A percentile compares a stretch with the other conserved stretches of the same genome.
Conservation (phyloP, 2,797 vertebrate species). For the Morus bassanus region DNA sequence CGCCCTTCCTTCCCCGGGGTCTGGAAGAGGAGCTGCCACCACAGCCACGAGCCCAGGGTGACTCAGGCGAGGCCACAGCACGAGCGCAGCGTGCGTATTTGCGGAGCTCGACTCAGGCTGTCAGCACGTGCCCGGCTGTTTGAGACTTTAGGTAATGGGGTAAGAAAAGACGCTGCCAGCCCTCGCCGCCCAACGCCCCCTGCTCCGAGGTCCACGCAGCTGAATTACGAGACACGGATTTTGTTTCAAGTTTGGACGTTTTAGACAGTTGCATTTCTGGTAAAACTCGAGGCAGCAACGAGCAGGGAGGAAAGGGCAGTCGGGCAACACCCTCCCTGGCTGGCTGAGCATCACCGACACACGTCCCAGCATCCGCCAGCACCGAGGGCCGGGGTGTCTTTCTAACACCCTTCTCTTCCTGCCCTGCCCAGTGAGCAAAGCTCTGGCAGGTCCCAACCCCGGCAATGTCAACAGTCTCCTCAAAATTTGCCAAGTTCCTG, state of each 20-base stretch:
- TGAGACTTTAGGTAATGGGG: background rate
- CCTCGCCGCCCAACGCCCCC: background rate
- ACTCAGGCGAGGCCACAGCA: background rate
- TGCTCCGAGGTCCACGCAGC: accelerated
- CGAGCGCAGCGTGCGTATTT: background rate
- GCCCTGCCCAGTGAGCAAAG: background rate
- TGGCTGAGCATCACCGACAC: background rate
- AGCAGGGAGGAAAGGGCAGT: background rate
- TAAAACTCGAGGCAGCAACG: background rate
- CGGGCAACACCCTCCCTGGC: background rate
- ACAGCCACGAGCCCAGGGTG: background rate
- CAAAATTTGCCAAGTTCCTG: background rate
- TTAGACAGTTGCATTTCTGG: background rate
- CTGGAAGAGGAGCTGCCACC: background rate
- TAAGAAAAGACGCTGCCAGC: background rate
- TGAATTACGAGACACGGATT: accelerated
- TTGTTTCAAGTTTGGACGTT: background rate
- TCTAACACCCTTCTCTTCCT: background rate
- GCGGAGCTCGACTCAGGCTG: background rate
- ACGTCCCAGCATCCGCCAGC: background rate
- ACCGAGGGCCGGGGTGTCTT: background rate
- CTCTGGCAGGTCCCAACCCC: background rate
- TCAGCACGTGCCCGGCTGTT: background rate
- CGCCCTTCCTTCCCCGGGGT: background rate
- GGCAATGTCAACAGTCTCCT: background rate